Percentiles rank a stretch among this genome's conserved stretches.
Conservation (phyloP, 2,113 vertebrate genomes). For the Beaufortia kweichowensis region DNA sequence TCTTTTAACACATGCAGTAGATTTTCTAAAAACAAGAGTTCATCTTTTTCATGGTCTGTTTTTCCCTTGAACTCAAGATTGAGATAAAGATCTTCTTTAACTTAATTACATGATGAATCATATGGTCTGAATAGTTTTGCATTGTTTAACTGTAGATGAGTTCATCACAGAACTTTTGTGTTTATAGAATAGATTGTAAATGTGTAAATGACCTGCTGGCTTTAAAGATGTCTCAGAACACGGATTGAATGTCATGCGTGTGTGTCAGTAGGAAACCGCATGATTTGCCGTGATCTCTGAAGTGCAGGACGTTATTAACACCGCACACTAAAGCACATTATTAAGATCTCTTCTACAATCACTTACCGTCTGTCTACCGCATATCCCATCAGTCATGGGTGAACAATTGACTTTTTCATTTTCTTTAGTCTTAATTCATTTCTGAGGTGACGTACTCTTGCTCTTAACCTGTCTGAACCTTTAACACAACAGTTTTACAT, state of each 20-base stretch:
- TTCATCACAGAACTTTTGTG: not conserved
- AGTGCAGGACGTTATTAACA: constrained; percentile 67
- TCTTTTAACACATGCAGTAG: too few relatives aligned
- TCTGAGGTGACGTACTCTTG: too few relatives aligned
- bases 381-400: constrained; percentile 52
- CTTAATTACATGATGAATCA: too few relatives aligned
- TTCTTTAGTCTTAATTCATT: too few relatives aligned
- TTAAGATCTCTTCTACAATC: constrained; percentile 58
- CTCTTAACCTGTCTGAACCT: constrained; percentile 19
- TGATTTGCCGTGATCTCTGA: constrained; percentile 44
- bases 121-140: not conserved
- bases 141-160: not conserved
- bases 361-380: constrained; percentile 46
- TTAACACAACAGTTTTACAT: not conserved
- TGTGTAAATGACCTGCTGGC: constrained; percentile 6
- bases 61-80: too few relatives aligned
- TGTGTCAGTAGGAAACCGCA: constrained; percentile 16
- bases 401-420: constrained; percentile 42
- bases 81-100: too few relatives aligned
- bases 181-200: not conserved
- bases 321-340: constrained; percentile 64
- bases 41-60: too few relatives aligned
- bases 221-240: constrained; percentile 1
- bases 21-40: too few relatives aligned
- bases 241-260: not conserved